Conservation (phyloP, 2,113 vertebrate species). For the Pangasianodon gigas region DNA sequence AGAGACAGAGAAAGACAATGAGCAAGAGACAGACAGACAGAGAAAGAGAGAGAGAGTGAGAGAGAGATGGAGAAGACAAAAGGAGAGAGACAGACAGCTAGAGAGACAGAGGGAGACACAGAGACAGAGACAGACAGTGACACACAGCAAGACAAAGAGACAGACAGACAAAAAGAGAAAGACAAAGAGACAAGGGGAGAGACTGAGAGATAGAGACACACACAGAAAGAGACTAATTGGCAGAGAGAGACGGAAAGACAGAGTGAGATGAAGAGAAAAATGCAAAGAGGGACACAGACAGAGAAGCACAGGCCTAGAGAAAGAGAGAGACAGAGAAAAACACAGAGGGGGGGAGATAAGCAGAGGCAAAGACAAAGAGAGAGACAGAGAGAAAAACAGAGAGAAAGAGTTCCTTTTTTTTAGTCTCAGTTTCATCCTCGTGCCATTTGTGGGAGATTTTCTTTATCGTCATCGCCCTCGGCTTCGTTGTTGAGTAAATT, state of each 20-base stretch:
- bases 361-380: background rate
- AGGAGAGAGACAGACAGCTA: background rate
- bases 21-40: background rate
- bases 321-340: background rate
- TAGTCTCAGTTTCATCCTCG: background rate
- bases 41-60: background rate
- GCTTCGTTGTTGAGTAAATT: background rate
- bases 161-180: background rate
- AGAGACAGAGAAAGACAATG: background rate
- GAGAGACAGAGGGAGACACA: background rate
- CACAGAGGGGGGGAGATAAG: too few relatives aligned
- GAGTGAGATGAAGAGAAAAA: background rate
- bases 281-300: background rate
- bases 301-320: background rate
- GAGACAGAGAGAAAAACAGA: background rate
- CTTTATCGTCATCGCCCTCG: background rate
- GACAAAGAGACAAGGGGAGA: background rate
- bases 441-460: background rate
- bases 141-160: background rate
- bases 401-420: background rate
- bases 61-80: background rate
- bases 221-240: background rate
- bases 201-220: background rate
- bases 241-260: background rate
- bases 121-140: background rate